Conservation (phyloP, 2,113 vertebrate species). For the Myotis davidii region DNA sequence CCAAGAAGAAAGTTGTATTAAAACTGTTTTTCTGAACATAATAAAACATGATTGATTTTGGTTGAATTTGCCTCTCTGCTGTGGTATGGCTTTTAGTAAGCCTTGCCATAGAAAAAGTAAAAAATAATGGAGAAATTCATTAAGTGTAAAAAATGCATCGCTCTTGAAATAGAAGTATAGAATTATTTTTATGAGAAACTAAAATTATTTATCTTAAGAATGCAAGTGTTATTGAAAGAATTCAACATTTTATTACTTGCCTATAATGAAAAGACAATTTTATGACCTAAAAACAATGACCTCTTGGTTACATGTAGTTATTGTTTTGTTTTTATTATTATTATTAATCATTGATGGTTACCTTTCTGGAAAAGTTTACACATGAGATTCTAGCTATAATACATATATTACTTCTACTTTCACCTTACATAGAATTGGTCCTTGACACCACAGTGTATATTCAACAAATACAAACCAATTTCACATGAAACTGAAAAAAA, state of each 20-base stretch:
- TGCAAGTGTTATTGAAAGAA: neutral
- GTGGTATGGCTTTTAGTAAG: neutral
- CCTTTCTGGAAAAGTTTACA: neutral
- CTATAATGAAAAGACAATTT: neutral
- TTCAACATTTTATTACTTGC: neutral
- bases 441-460: neutral
- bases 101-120: neutral
- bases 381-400: neutral
- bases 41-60: slow-evolving; percentile 73
- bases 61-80: slow-evolving; percentile 27
- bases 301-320: neutral
- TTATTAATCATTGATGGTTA: neutral
- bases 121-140: neutral
- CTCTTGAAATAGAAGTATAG: neutral
- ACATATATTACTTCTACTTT: neutral
- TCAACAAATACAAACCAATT: slow-evolving; percentile 1
- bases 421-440: neutral
- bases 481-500: slow-evolving; percentile 5
- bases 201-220: slow-evolving; percentile 36
- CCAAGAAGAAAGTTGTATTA: slow-evolving; percentile 69
- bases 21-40: slow-evolving; percentile 62
- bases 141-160: neutral
- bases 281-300: neutral
- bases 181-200: slow-evolving; percentile 24
- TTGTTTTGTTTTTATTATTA: neutral